Evolutionary conservation across 2,797 vertebrate genomes (phyloP), one percentile per base, ranked within the genome.

Genomic region (Spinus pinus): DNA sequence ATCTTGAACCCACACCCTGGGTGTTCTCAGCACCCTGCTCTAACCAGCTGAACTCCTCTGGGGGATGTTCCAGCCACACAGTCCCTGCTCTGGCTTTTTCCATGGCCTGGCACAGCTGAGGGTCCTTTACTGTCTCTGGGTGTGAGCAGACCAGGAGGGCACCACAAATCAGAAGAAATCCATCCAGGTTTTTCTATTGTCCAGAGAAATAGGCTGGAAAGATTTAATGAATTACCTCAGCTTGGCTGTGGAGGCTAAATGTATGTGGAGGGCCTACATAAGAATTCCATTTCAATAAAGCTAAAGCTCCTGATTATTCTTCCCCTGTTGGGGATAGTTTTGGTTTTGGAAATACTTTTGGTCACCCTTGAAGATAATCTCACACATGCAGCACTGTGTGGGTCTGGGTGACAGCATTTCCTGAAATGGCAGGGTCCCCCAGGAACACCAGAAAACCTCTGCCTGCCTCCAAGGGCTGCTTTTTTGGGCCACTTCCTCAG

Each of bases 281-380:
- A 87, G 61, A 81, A 80, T 64, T 86, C 31, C 57, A 24, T 74
- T 78, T 56, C 77, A 78, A 42, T 53, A 75, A 88, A 33, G 14
- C 42, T 15, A 12, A 39, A 75, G 42, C 41, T 93, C 14, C 66
- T 70, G 44, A 44, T 78, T 42, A 31, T 35, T 86, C 60, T 83
- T 79, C 19, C 58, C 62, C 42, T 49, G 23, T 39, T 53, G 41
- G 49, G 58, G 58, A 42, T 46, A 11, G 20, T 5, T 1, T 51
- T 79, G 54, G 60, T 21, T 23, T 54, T 91, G 49, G 75, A 86
- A 75, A 42, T 56, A 46, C 7, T 54, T 87, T 66, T 60, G 54
- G 20, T 77, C 27, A 41, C 22, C 25, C 44, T 30, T 71, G 35
- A 47, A 65, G 53, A 24, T 44, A 61, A 50, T 33, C 31, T 89